phyloP scores from a whole-genome alignment of 2,113 vertebrate genomes.

The Oncorhynchus clarkii region DNA sequence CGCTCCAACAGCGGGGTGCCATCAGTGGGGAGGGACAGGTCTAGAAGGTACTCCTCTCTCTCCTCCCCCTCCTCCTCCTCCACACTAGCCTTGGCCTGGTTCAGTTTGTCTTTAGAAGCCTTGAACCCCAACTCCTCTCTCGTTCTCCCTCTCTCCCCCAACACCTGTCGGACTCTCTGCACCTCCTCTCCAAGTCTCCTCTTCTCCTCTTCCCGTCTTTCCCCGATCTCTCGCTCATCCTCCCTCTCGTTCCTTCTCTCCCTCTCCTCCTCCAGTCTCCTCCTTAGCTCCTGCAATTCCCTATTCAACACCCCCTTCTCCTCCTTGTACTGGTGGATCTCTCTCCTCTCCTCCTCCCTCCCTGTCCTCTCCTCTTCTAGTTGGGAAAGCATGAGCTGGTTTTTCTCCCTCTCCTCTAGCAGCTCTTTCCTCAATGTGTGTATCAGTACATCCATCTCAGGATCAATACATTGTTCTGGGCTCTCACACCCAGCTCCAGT shows the following conservation, averaged over 20 bases:
- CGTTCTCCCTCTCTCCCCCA: conserved; percentile 53
- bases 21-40: neutral
- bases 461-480: conserved; percentile 15
- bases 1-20: conserved; percentile 71
- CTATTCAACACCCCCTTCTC: conserved; percentile 75
- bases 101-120: conserved; percentile 53
- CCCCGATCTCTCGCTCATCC: conserved; percentile 46
- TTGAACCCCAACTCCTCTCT: conserved; percentile 44
- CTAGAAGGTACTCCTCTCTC: neutral
- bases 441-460: conserved; percentile 41
- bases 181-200: conserved; percentile 35
- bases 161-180: conserved; percentile 46
- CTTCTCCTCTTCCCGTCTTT: conserved; percentile 34
- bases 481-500: conserved; percentile 40
- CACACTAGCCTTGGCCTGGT: conserved; percentile 41
- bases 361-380: conserved; percentile 66
- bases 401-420: conserved; percentile 59
- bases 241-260: conserved; percentile 53
- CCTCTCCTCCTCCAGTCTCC: conserved; percentile 54
- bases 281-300: conserved; percentile 69
- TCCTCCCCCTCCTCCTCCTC: conserved; percentile 29
- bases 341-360: conserved; percentile 63
- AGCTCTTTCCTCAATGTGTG: conserved; percentile 64
- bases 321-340: conserved; percentile 66
- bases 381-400: conserved; percentile 51